A percentile compares a stretch with the other conserved stretches of the same genome.
Evolutionary conservation across 2,113 vertebrate genomes (phyloP).

Genomic region (Sakesphorus luctuosus): DNA sequence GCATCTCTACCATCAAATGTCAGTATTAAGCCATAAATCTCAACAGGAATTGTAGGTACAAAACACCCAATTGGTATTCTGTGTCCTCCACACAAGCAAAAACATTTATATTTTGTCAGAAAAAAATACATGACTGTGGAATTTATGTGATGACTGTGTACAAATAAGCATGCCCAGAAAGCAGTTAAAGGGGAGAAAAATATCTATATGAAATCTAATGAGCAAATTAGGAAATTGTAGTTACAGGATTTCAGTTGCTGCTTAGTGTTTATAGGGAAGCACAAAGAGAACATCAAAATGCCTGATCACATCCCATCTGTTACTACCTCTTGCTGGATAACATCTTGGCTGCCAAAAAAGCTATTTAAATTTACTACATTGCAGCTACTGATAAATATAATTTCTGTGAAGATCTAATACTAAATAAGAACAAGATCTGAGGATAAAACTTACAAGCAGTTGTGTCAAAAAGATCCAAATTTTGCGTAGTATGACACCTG

Average conservation of each 20-base stretch:
- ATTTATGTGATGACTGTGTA: slow-evolving; percentile 20
- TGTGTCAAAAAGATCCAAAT: slow-evolving; percentile 15
- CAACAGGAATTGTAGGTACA: not conserved
- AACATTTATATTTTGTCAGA: slow-evolving; percentile 39
- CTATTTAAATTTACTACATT: slow-evolving; percentile 65
- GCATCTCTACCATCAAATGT: slow-evolving; percentile 2
- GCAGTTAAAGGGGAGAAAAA: slow-evolving; percentile 43
- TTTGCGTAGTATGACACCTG: not conserved
- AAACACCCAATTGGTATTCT: slow-evolving; percentile 42
- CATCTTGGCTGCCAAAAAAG: slow-evolving; percentile 60
- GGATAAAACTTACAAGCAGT: slow-evolving; percentile 39
- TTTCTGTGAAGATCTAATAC: slow-evolving; percentile 46
- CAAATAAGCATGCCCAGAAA: slow-evolving; percentile 10
- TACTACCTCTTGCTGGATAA: slow-evolving; percentile 53
- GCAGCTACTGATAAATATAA: slow-evolving; percentile 48
- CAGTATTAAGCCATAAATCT: slow-evolving; percentile 49
- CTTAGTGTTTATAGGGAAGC: slow-evolving; percentile 46
- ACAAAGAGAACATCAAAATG: slow-evolving; percentile 63
- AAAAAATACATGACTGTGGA: slow-evolving; percentile 40
- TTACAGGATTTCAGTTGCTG: slow-evolving; percentile 50
- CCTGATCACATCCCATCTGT: slow-evolving; percentile 59
- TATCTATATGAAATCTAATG: slow-evolving; percentile 54
- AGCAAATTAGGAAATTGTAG: slow-evolving; percentile 45
- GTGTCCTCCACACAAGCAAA: slow-evolving; percentile 2
- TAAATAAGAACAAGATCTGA: slow-evolving; percentile 61